Base-by-base conservation (phyloP, 2,113 vertebrate species). In the Lichenostomus cassidix region DNA sequence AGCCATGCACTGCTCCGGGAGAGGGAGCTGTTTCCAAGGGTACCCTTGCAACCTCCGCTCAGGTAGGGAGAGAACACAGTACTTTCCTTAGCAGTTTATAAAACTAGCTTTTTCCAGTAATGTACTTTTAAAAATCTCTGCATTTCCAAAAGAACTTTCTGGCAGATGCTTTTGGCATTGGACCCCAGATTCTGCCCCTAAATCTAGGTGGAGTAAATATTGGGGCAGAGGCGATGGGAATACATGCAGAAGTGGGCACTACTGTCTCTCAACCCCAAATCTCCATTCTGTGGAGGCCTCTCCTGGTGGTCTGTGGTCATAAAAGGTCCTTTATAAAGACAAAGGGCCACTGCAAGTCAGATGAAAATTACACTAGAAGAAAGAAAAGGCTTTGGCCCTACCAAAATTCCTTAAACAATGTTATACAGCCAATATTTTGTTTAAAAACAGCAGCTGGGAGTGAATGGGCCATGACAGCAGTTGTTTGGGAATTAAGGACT, bases 1-100 rank as follows among this genome's bases (percentile, higher is more conserved):
- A 75, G 56, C 25, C 5, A 1, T 17, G 39, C 11, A 3, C 1
- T 2, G 18, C 29, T 83, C 92, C 70, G 0, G 75, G 23, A 92
- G 87, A 86, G 89, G 75, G 87, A 55, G 87, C 79, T 85, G 39
- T 75, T 70, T 46, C 62, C 83, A 53, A 31, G 42, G 17, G 13
- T 49, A n/a, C 8, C 50, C 28, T 23, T 42, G 14, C 29, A 84
- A 28, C 41, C 50, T 74, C 31, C 0, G 0, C 73, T 60, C 46
- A 10, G 4, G 2, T 28, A 23, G 21, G 10, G n/a, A n/a, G 27
- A 55, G 23, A 84, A 16, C 4, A 2, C 22, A 27, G 7, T 24
- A 18, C 9, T 27, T 70, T 5, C 13, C 33, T 59, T 10, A 9
- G 33, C 31, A 3, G 2, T 60, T 87, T 69, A 28, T 77, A 19